Evolutionary conservation across 2,888 invertebrate species (phyloP).

Genomic region (Rhaphigaster nebulosa): DNA sequence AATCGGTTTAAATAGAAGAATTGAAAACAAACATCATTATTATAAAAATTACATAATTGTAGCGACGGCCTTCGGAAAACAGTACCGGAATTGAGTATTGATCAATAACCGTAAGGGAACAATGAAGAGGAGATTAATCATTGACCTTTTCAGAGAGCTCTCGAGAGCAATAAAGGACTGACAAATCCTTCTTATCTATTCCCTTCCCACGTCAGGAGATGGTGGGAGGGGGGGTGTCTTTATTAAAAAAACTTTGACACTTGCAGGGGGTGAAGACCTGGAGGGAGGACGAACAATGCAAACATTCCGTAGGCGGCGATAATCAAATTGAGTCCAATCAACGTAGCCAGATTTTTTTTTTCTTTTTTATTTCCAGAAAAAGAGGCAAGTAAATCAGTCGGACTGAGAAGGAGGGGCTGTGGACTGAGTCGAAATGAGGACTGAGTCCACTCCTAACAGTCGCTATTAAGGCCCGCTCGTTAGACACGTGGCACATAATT

Average conservation of each 20-base stretch:
- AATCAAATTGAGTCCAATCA: slow-evolving; percentile 65
- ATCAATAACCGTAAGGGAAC: slow-evolving; percentile 13
- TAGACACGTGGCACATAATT: slow-evolving; percentile 63
- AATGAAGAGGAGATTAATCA: slow-evolving; percentile 54
- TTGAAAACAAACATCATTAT: no score
- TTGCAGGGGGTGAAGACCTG: slow-evolving; percentile 21
- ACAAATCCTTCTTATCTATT: slow-evolving; percentile 58
- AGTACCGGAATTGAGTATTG: neutral
- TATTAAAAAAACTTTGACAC: slow-evolving; percentile 59
- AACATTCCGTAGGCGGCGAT: slow-evolving; percentile 63
- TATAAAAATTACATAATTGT: no score
- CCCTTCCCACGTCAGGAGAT: neutral
- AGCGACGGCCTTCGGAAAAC: neutral
- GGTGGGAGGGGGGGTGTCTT: slow-evolving; percentile 16
- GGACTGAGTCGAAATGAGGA: neutral
- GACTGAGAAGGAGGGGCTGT: neutral
- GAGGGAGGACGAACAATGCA: slow-evolving; percentile 61
- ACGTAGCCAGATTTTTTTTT: slow-evolving; percentile 58
- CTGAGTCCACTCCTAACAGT: neutral
- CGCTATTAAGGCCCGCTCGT: slow-evolving; percentile 23
- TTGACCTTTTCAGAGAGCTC: slow-evolving; percentile 45
- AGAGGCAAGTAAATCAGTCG: slow-evolving; percentile 50
- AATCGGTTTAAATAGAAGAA: no score
- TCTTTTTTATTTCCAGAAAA: slow-evolving; percentile 16
- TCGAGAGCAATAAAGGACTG: slow-evolving; percentile 54